A percentile compares a stretch with the other conserved stretches of the same genome.
These are phyloP conservation scores for Torymus tubicola DNA, from an alignment of 2,888 invertebrate species.

Conservation along the genomic window DNA sequence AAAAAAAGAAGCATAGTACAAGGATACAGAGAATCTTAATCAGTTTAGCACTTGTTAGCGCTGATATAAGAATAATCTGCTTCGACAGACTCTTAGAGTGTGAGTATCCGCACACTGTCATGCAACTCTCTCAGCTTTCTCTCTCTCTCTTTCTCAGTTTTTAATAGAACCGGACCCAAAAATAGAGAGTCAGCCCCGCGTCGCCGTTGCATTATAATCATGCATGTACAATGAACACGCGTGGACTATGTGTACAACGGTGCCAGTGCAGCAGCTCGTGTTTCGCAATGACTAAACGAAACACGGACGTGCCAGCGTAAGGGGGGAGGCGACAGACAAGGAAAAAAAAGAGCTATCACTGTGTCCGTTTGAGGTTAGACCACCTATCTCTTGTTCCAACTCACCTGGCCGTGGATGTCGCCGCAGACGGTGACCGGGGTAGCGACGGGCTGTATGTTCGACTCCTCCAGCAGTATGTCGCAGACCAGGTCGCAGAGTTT, in stretches of 20 bases:
- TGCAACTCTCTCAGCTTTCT: too few relatives aligned
- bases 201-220: slow-evolving; percentile 3
- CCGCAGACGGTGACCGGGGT: slow-evolving; percentile 99
- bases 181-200: slow-evolving; percentile 10
- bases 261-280: neutral
- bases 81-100: too few relatives aligned
- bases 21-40: neutral
- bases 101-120: too few relatives aligned
- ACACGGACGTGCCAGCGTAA: neutral
- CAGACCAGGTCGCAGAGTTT: slow-evolving; percentile 97
- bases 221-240: neutral
- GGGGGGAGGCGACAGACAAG: neutral
- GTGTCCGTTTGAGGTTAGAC: slow-evolving; percentile 67
- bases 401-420: slow-evolving; percentile 99
- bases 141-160: slow-evolving; percentile 17
- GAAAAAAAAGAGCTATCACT: neutral
- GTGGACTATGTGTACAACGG: neutral
- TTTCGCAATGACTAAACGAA: slow-evolving; percentile 54
- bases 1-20: neutral
- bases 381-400: slow-evolving; percentile 25
- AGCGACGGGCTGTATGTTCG: slow-evolving; percentile 97
- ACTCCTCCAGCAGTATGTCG: slow-evolving; percentile 95
- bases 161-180: slow-evolving; percentile 32
- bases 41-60: slow-evolving; percentile 30
- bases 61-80: too few relatives aligned